Percentiles rank a stretch among this genome's conserved stretches.
Conservation (phyloP, 2,797 vertebrate species). For the Dendrocincla fuliginosa region DNA sequence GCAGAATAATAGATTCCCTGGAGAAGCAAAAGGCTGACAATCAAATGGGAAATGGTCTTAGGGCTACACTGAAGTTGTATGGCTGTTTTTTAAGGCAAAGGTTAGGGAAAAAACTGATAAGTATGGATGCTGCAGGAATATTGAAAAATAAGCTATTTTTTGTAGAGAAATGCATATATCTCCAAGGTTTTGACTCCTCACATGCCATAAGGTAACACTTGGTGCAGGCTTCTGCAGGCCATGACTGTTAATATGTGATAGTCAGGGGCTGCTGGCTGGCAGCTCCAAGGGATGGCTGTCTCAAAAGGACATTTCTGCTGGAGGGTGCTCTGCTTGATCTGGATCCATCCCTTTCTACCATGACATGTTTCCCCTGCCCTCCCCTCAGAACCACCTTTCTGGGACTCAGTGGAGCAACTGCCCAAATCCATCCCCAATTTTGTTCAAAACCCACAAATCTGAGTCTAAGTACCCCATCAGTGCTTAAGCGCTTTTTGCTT, state of each 20-base stretch:
- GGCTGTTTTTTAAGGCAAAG: not conserved
- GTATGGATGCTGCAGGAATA: not conserved
- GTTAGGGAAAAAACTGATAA: not conserved
- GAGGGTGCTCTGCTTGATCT: not conserved
- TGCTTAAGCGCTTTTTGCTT: not conserved
- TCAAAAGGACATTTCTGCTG: not conserved
- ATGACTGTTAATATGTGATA: accelerated
- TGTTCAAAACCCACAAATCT: not conserved
- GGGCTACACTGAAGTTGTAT: not conserved
- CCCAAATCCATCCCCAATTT: accelerated
- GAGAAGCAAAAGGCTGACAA: not conserved
- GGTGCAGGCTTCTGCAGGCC: not conserved
- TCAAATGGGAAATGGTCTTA: not conserved
- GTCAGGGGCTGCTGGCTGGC: not conserved
- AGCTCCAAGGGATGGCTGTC: not conserved
- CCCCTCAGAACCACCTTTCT: not conserved
- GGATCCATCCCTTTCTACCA: not conserved
- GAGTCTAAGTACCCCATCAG: not conserved
- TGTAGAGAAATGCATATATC: not conserved
- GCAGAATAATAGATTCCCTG: not conserved
- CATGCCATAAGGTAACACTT: not conserved
- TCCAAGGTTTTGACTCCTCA: not conserved
- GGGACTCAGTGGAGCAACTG: not conserved
- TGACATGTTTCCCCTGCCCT: not conserved
- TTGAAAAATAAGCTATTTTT: not conserved